Percentiles rank a stretch among this genome's conserved stretches.
phyloP scores from a whole-genome alignment of 2,797 vertebrate genomes.

The Channa striata region DNA sequence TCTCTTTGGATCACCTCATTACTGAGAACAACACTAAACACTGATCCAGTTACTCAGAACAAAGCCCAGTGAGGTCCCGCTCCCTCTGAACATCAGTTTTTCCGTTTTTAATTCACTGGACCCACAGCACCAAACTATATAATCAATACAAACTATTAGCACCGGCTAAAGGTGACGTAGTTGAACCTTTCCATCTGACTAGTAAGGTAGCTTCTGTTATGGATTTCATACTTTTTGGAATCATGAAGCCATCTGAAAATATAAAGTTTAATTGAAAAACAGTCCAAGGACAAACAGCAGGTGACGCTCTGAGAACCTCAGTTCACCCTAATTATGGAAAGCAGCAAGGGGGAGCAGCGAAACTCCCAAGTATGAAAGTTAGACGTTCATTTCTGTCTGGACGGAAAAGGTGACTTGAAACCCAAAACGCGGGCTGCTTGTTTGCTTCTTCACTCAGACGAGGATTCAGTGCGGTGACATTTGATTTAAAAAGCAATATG shows the following conservation, averaged over 20 bases:
- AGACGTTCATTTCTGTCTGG: neutral
- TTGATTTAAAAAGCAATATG: too few species aligned
- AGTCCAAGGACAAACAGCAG: neutral
- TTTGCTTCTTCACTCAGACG: too few species aligned
- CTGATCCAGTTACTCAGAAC: neutral
- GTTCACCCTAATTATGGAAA: neutral
- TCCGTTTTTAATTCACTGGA: constrained; percentile 12
- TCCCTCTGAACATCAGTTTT: neutral
- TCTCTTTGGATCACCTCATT: neutral
- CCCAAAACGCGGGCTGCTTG: too few species aligned
- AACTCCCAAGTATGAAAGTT: neutral
- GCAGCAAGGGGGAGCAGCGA: neutral
- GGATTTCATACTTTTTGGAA: neutral
- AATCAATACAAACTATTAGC: constrained; percentile 6
- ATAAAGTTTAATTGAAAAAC: neutral
- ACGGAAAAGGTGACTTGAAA: neutral
- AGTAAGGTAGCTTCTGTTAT: neutral
- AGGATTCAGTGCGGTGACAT: too few species aligned
- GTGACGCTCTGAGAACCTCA: neutral
- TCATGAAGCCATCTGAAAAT: neutral
- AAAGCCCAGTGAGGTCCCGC: neutral
- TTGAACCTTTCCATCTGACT: neutral
- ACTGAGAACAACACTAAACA: neutral
- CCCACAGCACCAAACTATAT: neutral
- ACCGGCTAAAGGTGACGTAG: neutral